Evolutionary conservation across 1,140 invertebrate species (phyloP), one percentile per base, ranked within the genome.

Genomic region (Odontomachus brunneus): DNA sequence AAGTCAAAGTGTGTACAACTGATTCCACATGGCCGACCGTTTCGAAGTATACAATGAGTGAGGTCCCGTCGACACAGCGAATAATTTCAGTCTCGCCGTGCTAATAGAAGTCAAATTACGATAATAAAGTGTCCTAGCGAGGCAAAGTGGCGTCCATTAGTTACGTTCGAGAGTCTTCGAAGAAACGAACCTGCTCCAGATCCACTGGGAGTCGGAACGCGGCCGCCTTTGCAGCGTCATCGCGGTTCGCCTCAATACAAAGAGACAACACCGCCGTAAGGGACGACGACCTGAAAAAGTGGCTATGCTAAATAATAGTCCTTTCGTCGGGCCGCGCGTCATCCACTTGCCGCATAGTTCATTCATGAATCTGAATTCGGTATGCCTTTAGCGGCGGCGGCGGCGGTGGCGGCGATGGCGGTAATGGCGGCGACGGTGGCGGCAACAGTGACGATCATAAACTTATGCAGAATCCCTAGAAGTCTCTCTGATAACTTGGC

Each of bases 241-340:
- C 93, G 89, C 93, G 90, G 87, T 89, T 82, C 82, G 76, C 84
- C 84, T 62, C 73, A 86, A 84, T 91, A 93, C 93, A 94, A 94
- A 94, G 92, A 93, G 92, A 93, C 91, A 92, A 89, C 89, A 90
- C 90, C 91, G 91, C 91, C 91, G 88, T 69, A 62, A 33, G 51
- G 69, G 81, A 83, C 84, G 81, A 65, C 63, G 65, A 63, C 44
- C 55, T 80, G 90, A 92, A 91, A 94, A 92, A 93, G 91, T 91
- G 90, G 91, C 92, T 93, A 94, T 92, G 92, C 92, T 91, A 94
- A 94, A 94, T 94, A 93, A 94, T 93, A 94, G 92, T 92, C 88
- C 89, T 89, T 55, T 53, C 74, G 83, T 63, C 69, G 87, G 78
- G 73, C 83, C 29, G 29, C 29, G 29, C 82, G 83, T 83, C 84